phyloP scores from a whole-genome alignment of 2,113 vertebrate species.

The Typhlomys cinereus region DNA sequence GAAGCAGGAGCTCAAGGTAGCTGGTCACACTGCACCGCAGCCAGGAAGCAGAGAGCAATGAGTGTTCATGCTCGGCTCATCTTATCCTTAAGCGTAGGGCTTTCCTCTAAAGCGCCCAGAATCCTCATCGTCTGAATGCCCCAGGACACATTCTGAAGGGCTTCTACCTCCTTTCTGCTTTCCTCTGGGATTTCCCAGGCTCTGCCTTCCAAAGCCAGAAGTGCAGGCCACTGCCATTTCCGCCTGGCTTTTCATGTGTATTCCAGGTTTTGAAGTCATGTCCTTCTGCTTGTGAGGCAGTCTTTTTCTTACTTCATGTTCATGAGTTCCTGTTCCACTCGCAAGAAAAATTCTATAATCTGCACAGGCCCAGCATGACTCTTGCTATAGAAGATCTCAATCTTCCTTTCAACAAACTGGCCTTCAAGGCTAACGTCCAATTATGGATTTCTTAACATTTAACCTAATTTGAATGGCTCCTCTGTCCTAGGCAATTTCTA shows the following conservation, averaged over 20 bases:
- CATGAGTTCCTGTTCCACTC: too few species aligned
- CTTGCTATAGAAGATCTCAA: not conserved
- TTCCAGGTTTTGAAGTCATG: too few species aligned
- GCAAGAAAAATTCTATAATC: not conserved
- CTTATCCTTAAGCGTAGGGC: too few species aligned
- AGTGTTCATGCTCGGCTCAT: too few species aligned
- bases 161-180: too few species aligned
- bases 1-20: too few species aligned
- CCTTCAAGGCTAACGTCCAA: not conserved
- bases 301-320: not conserved
- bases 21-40: too few species aligned
- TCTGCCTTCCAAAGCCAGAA: not conserved
- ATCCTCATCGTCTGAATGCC: not conserved
- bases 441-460: not conserved
- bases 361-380: not conserved
- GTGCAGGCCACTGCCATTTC: not conserved
- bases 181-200: too few species aligned
- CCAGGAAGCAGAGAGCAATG: not conserved
- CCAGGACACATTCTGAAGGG: not conserved
- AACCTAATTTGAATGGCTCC: not conserved
- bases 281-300: not conserved
- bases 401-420: not conserved
- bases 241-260: not conserved
- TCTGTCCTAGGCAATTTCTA: not conserved
- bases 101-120: not conserved